These are phyloP conservation scores for Astyanax mexicanus DNA, from an alignment of 2,797 vertebrate species.

Conservation along the genomic window DNA sequence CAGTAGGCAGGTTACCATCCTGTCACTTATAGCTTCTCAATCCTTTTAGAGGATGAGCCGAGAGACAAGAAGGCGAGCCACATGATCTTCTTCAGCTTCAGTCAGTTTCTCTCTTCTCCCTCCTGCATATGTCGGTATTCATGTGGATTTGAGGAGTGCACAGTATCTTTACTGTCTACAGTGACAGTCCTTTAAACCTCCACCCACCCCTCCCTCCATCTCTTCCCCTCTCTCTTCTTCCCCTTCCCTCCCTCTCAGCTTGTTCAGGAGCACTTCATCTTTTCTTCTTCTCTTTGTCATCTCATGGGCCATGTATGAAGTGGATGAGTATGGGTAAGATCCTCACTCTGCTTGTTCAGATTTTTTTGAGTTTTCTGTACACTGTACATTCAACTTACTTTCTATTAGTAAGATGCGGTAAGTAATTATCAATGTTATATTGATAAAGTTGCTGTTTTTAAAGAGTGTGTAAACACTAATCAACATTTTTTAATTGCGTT, in stretches of 20 bases:
- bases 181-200: neutral
- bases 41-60: slow-evolving; percentile 58
- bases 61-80: slow-evolving; percentile 51
- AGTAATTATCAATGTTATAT: too few species aligned
- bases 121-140: slow-evolving; percentile 39
- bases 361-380: too few species aligned
- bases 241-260: slow-evolving; percentile 8
- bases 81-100: slow-evolving; percentile 29
- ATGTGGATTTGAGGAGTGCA: slow-evolving; percentile 2
- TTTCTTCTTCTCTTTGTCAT: neutral
- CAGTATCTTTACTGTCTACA: neutral
- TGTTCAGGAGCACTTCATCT: slow-evolving; percentile 16
- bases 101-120: slow-evolving; percentile 52
- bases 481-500: too few species aligned
- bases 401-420: too few species aligned
- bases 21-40: slow-evolving; percentile 36
- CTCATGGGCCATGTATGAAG: slow-evolving; percentile 16
- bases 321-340: slow-evolving; percentile 41
- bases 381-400: too few species aligned
- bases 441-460: too few species aligned
- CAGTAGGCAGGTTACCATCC: slow-evolving; percentile 22
- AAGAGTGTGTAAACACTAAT: too few species aligned
- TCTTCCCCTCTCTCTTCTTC: neutral
- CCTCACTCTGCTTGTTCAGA: neutral
- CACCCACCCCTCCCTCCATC: neutral